phyloP scores from a whole-genome alignment of 2,113 vertebrate genomes.

The Fulmarus glacialis region DNA sequence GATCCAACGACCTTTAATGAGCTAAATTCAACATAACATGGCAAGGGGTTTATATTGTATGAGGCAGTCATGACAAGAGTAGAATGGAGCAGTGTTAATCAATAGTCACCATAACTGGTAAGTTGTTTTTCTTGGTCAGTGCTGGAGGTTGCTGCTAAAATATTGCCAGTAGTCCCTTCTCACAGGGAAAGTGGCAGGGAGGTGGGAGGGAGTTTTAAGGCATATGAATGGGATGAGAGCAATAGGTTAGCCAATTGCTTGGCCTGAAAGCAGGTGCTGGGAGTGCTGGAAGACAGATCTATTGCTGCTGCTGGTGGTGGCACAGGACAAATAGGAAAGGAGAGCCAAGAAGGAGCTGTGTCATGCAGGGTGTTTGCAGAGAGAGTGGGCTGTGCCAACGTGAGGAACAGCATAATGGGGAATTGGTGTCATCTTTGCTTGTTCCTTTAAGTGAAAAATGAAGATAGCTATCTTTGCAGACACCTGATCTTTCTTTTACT shows the following conservation, averaged over 20 bases:
- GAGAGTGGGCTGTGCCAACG: too few relatives aligned
- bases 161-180: background rate
- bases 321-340: background rate
- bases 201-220: background rate
- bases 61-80: background rate
- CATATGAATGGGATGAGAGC: background rate
- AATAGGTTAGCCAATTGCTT: background rate
- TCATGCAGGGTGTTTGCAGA: background rate
- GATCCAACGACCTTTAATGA: background rate
- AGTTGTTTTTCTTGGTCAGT: background rate
- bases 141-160: background rate
- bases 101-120: background rate
- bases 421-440: background rate
- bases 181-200: background rate
- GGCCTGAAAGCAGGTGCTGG: background rate
- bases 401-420: fast-evolving
- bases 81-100: background rate
- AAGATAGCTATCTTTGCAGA: background rate
- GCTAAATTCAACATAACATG: background rate
- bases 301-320: background rate
- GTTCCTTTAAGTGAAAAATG: background rate
- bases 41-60: background rate
- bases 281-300: background rate
- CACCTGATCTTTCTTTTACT: background rate
- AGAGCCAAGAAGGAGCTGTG: background rate